Evolutionary conservation across 1,140 invertebrate species (phyloP).

Genomic region (Stegodyphus dumicola): DNA sequence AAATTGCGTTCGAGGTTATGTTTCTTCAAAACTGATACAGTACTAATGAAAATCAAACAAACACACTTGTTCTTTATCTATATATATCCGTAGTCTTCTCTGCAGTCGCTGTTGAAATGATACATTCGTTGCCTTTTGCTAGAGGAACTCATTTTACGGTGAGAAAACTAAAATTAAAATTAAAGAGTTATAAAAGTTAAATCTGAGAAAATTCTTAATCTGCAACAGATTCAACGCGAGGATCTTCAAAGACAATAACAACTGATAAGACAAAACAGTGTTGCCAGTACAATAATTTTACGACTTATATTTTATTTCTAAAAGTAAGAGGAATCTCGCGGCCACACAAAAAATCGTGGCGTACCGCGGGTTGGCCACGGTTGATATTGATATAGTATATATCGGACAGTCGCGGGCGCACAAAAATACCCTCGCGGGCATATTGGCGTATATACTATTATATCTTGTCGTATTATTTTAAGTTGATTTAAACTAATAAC

Average conservation of each 20-base stretch:
- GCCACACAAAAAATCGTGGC: not conserved
- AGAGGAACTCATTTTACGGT: not conserved
- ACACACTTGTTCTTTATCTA: not conserved
- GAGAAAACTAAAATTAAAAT: not conserved
- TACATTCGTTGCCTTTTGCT: slow-evolving; percentile 2
- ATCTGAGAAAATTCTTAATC: not conserved
- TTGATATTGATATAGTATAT: too few species aligned
- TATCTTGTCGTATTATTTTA: too few species aligned
- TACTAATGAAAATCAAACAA: slow-evolving; percentile 6
- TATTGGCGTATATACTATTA: too few species aligned
- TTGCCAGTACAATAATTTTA: not conserved
- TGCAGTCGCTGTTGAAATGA: not conserved
- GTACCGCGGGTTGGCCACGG: too few species aligned
- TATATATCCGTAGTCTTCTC: not conserved
- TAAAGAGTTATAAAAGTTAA: not conserved
- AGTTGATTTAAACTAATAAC: too few species aligned
- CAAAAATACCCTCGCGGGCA: too few species aligned
- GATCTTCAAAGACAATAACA: not conserved
- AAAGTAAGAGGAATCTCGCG: not conserved
- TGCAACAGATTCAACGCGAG: not conserved
- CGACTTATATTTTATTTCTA: not conserved
- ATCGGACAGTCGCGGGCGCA: too few species aligned
- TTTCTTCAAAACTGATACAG: slow-evolving; percentile 4
- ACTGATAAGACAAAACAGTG: not conserved
- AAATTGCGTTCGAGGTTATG: not conserved